A percentile compares a stretch with the other conserved stretches of the same genome.
Evolutionary conservation across 1,140 invertebrate genomes (phyloP).

Genomic region (Saccostrea cuccullata): DNA sequence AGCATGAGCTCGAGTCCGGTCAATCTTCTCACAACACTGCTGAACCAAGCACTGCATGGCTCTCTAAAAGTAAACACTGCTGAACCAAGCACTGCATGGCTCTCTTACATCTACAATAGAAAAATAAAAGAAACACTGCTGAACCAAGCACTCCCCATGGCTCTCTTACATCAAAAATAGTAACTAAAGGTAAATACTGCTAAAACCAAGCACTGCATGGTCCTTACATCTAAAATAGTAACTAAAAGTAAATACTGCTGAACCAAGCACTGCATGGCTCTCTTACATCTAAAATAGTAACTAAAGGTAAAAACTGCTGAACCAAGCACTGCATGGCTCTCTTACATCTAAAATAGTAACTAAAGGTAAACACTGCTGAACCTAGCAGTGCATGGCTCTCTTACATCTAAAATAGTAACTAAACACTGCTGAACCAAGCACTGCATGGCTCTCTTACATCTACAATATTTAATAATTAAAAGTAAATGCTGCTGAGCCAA

Average conservation of each 20-base stretch:
- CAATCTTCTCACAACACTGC: slow-evolving; percentile 95
- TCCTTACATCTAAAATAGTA: no score
- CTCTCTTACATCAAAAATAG: slow-evolving; percentile 73
- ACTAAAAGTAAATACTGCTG: no score
- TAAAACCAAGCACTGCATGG: slow-evolving; percentile 89
- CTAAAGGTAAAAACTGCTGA: slow-evolving; percentile 89
- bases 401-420: no score
- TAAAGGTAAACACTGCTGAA: slow-evolving; percentile 85
- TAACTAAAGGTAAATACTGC: slow-evolving; percentile 82
- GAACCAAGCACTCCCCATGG: slow-evolving; percentile 86
- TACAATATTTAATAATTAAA: no score
- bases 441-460: slow-evolving; percentile 79
- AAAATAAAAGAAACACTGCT: slow-evolving; percentile 87
- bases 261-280: slow-evolving; percentile 83
- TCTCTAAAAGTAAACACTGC: no score
- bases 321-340: slow-evolving; percentile 84
- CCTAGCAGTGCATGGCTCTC: no score
- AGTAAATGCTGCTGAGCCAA: no score
- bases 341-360: slow-evolving; percentile 68
- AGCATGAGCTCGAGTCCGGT: slow-evolving; percentile 91
- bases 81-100: slow-evolving; percentile 83
- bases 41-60: no score
- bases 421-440: no score
- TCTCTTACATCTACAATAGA: no score
- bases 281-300: no score